Base-by-base conservation (phyloP, 2,888 invertebrate genomes). In the Diaperis boleti region DNA sequence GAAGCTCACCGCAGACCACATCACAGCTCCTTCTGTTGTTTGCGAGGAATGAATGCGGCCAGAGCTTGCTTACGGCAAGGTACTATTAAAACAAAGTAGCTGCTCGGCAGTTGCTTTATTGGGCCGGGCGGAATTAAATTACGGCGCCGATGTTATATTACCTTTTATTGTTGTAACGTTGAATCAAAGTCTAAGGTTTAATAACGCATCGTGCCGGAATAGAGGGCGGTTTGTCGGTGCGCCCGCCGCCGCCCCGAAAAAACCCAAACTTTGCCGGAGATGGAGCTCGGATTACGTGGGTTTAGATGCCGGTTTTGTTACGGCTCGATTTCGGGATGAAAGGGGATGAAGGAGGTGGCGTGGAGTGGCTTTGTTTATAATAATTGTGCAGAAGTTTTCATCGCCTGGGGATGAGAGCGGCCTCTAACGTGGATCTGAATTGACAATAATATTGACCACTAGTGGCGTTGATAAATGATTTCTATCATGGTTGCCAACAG, bases 1-100 rank as follows among this genome's bases (percentile, higher is more conserved):
- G 77, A 77, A 78, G 74, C 74, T 70, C 67, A 69, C 79, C 78
- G 71, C 78, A 79, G 74, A 78, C 79, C 79, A 79, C 79, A 79
- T 78, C 79, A 79, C 71, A 78, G 79, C 76, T 76, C 72, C 75
- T 76, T 74, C 71, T 76, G 73, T 75, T 79, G 75, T 75, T 75
- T 78, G 74, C 73, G 64, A 62, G 70, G 68, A 70, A 71, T 71
- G 70, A 71, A 69, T 68, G 69, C 64, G 71, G 72, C 69, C 67
- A 50, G 69, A 68, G 69, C 71, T 70, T 70, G 72, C 71, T 71
- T 62, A 70, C 69, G 70, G 71, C 67, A 68, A 74, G 70, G 72
- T 74, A 71, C 70, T 67, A 71, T 70, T 70, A 70, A 70, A 69
- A 64, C 64, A 59, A 59, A 64, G 49, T 60, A 55, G 55, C 59